Evolutionary conservation across 1,140 invertebrate species (phyloP).

Genomic region (Pseudomyrmex dendroicus): DNA sequence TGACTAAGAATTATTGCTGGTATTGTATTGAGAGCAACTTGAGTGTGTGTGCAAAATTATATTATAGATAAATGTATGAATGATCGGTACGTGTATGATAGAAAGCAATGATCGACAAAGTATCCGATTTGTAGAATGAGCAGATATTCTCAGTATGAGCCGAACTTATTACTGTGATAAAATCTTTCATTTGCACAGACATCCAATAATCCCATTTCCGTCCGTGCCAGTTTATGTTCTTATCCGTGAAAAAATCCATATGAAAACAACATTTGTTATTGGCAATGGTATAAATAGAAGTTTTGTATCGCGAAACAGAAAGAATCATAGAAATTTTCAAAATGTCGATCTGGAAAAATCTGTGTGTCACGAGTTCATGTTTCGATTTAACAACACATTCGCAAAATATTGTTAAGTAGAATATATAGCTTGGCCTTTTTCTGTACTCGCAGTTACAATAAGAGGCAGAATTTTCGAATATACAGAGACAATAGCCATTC

Average conservation of each 20-base stretch:
- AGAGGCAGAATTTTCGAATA: conserved; percentile 31
- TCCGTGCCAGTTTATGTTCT: conserved; percentile 25
- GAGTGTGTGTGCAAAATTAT: conserved; percentile 60
- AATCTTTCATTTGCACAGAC: conserved; percentile 45
- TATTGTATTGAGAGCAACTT: conserved; percentile 49
- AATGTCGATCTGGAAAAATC: conserved; percentile 32
- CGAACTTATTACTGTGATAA: conserved; percentile 57
- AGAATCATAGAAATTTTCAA: neutral
- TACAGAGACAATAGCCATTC: conserved; percentile 45
- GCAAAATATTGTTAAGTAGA: conserved; percentile 48
- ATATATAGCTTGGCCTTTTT: conserved; percentile 32
- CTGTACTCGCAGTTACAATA: conserved; percentile 30
- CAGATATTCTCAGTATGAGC: conserved; percentile 44
- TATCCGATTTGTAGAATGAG: conserved; percentile 25
- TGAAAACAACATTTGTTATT: conserved; percentile 11
- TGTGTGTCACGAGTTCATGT: conserved; percentile 30
- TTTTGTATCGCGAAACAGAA: conserved; percentile 4
- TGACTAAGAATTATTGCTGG: conserved; percentile 51
- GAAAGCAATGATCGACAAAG: conserved; percentile 22
- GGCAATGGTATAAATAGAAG: conserved; percentile 30
- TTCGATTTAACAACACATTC: conserved; percentile 20
- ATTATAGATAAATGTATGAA: conserved; percentile 51
- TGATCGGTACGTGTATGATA: conserved; percentile 12
- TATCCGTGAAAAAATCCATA: neutral
- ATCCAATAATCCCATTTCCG: conserved; percentile 31